Evolutionary conservation across 1,140 invertebrate species (phyloP).

Genomic region (Drosophila sechellia): DNA sequence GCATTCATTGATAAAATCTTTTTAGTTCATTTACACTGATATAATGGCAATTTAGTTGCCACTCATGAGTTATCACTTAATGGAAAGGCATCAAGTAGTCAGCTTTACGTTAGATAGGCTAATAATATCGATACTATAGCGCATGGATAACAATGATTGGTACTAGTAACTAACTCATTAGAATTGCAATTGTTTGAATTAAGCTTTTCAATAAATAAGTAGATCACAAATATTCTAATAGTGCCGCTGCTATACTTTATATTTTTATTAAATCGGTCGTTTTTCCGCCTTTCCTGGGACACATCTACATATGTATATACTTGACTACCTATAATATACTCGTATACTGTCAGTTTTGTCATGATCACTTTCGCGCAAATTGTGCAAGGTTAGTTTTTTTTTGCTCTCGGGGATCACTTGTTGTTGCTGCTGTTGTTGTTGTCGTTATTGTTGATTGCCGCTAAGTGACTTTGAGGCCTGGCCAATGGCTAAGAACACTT

Average conservation of each 20-base stretch:
- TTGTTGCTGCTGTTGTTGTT: constrained; percentile 7
- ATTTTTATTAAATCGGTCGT: background rate
- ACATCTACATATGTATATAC: background rate
- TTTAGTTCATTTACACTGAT: constrained; percentile 8
- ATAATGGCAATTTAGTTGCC: constrained; percentile 3
- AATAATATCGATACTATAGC: background rate
- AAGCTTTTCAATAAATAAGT: no score
- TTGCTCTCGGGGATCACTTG: constrained; percentile 19
- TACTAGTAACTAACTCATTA: no score
- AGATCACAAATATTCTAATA: no score
- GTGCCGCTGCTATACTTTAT: background rate
- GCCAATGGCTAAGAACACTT: constrained; percentile 68
- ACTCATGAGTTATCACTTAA: constrained; percentile 12
- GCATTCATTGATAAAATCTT: constrained; percentile 20
- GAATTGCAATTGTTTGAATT: background rate
- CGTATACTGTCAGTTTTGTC: constrained; percentile 24
- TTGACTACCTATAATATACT: constrained; percentile 2
- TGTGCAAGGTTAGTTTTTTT: constrained; percentile 74
- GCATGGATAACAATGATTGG: background rate
- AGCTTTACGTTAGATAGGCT: constrained; percentile 4
- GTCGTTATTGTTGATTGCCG: constrained; percentile 23
- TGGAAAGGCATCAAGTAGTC: constrained; percentile 12
- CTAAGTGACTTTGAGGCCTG: constrained; percentile 49
- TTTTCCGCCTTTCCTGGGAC: constrained; percentile 11
- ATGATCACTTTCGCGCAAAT: constrained; percentile 50